These are phyloP conservation scores for Tenthredo amoena DNA, from an alignment of 2,888 invertebrate species.

Conservation along the genomic window DNA sequence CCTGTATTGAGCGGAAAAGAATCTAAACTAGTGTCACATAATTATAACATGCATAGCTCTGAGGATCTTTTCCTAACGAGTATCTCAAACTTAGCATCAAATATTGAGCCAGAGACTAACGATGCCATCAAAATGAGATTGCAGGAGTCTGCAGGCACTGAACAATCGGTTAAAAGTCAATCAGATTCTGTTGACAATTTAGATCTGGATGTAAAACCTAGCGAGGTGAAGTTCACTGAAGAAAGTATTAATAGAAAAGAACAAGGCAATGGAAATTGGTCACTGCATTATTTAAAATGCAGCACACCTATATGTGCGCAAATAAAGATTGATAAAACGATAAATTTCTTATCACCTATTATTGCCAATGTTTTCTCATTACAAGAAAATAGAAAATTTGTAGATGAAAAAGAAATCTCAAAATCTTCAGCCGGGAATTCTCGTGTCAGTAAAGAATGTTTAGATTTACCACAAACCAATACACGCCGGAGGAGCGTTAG, in stretches of 20 bases:
- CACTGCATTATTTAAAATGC: background rate
- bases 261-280: background rate
- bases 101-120: background rate
- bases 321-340: conserved; percentile 30
- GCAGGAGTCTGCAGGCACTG: background rate
- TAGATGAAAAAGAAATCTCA: conserved; percentile 9
- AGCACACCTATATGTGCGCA: conserved; percentile 33
- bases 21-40: background rate
- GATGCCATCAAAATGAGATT: background rate
- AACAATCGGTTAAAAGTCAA: background rate
- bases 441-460: background rate
- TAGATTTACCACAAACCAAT: background rate
- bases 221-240: background rate
- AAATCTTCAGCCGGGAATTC: background rate
- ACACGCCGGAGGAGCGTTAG: background rate
- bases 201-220: background rate
- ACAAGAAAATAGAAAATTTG: background rate
- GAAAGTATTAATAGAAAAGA: background rate
- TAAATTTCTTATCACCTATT: conserved; percentile 36
- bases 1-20: background rate
- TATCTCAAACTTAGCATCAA: conserved; percentile 1
- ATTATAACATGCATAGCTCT: background rate
- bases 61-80: conserved; percentile 25
- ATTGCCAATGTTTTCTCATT: background rate
- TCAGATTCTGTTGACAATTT: background rate